Evolutionary conservation across 2,113 vertebrate species (phyloP), one percentile per base, ranked within the genome.

Genomic region (Condylura cristata): DNA sequence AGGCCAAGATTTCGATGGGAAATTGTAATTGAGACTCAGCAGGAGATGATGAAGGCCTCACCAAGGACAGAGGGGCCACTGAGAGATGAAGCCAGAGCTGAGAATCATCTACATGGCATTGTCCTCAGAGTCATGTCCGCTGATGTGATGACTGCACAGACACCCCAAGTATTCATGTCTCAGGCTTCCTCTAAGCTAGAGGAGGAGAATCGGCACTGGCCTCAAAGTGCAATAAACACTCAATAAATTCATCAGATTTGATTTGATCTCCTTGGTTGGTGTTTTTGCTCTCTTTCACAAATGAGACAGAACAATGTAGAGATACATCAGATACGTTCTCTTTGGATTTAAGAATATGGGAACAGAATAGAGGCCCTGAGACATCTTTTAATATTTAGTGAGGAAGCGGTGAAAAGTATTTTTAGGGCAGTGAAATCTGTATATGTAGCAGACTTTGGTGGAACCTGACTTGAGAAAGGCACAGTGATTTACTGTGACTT

Each of bases 41-140:
- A n/a, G 46, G 18, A 6, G 11, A 32, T 41, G 41, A 11, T 1
- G 24, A 10, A 20, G 9, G 12, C 32, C 41, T 0, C 0, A 3
- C 24, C 46, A 26, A n/a, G 6, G 16, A 13, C 4, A 14, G 30
- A 2, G 24, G 8, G 24, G 11, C 20, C 11, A 6, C 4, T 32
- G 56, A 70, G 37, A 78, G 13, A 82, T 8, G 8, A 32, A n/a
- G 18, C 4, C 6, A 63, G 18, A 16, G 11, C 4, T 51, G 28
- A 86, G 28, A 78, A 53, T 1, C 46, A 32, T 46, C 13, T 26
- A 46, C 51, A 46, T 22, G 37, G 24, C 30, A 14, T 3, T 39
- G 18, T 18, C 8, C 1, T 78, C 28, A 13, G 2, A 13, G 22
- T 8, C 0, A 12, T 5, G 0, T 37, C 4, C 3, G 5, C 26